These are phyloP conservation scores for Drosophila kepulauana DNA, from an alignment of 1,140 invertebrate genomes.

Conservation along the genomic window DNA sequence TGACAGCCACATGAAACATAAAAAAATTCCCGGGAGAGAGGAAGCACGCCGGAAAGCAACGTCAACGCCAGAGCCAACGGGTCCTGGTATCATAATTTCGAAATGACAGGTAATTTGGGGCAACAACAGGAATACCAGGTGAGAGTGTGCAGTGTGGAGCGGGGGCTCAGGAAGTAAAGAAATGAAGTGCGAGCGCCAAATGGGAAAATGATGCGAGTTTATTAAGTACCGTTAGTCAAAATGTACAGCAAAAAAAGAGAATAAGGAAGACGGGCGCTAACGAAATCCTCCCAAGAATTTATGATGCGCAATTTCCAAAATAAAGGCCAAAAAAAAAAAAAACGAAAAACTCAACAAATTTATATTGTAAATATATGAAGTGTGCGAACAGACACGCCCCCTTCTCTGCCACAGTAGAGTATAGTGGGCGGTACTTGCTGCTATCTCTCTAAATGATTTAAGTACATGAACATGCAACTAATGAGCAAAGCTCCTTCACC, in stretches of 20 bases:
- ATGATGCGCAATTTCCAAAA: conserved; percentile 66
- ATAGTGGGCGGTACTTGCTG: conserved; percentile 27
- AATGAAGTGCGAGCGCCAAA: conserved; percentile 76
- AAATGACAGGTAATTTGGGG: conserved; percentile 81
- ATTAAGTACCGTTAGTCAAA: conserved; percentile 82
- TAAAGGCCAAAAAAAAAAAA: conserved; percentile 29
- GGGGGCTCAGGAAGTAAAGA: conserved; percentile 18
- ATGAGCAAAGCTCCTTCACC: conserved; percentile 52
- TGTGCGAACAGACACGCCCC: conserved; percentile 10
- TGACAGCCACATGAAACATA: conserved; percentile 50
- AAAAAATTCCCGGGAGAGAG: conserved; percentile 26
- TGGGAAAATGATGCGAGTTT: conserved; percentile 82
- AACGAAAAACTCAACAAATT: conserved; percentile 46
- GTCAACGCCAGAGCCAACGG: conserved; percentile 43
- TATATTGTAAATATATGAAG: conserved; percentile 67
- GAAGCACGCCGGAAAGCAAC: conserved; percentile 52
- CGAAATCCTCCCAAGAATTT: conserved; percentile 76
- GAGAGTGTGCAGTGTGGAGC: conserved; percentile 27
- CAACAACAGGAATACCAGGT: conserved; percentile 59
- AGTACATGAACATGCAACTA: conserved; percentile 79
- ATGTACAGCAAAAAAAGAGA: conserved; percentile 32
- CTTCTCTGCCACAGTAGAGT: neutral
- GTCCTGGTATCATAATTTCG: conserved; percentile 78
- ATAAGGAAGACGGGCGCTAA: conserved; percentile 19
- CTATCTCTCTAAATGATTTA: conserved; percentile 66